Base-by-base conservation (phyloP, 2,113 vertebrate species). In the Dasyprocta punctata region DNA sequence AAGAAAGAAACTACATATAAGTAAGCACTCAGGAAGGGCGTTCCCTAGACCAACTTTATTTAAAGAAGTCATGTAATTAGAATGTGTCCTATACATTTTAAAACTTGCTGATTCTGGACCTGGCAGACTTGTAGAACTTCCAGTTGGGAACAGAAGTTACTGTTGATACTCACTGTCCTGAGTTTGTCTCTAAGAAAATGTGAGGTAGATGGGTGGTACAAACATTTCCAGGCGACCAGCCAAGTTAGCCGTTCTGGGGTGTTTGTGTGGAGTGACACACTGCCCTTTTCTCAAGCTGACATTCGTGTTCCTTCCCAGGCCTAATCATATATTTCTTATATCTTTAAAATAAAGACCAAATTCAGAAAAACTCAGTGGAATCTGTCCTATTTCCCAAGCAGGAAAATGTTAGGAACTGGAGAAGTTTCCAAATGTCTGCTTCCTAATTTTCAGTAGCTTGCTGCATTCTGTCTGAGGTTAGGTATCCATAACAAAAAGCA, bases 211-310 rank as follows among this genome's bases (percentile, higher is more conserved):
- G 13, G 22, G 86, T 49, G 56, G 69, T 41, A 56, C 93, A 86
- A 86, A 28, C 86, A 87, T 98, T 96, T 95, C 98, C 97, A 94
- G 97, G 94, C 36, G 0, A 38, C 58, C n/a, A 22, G 97, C 95
- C 97, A 96, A 91, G 71, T 71, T 22, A 75, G 80, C 17, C 6
- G 67, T 88, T 92, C 86, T 89, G 78, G 28, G 73, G 36, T 73
- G 56, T 33, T 63, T 73, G 28, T 75, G 41, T 60, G 5, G 1
- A 30, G 61, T 94, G 86, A 87, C 26, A 71, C 1, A 60, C 58
- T 63, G 75, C 77, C 60, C 67, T 96, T 81, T 56, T 93, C 80
- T 97, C 63, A 8, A 33, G 38, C 92, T 93, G 94, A 95, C 92
- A 92, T 90, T 94, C 14, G 0, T 58, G 96, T 49, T 89, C 80